These are phyloP conservation scores for Rhynchomys soricoides DNA, from an alignment of 2,113 vertebrate species.

Conservation along the genomic window DNA sequence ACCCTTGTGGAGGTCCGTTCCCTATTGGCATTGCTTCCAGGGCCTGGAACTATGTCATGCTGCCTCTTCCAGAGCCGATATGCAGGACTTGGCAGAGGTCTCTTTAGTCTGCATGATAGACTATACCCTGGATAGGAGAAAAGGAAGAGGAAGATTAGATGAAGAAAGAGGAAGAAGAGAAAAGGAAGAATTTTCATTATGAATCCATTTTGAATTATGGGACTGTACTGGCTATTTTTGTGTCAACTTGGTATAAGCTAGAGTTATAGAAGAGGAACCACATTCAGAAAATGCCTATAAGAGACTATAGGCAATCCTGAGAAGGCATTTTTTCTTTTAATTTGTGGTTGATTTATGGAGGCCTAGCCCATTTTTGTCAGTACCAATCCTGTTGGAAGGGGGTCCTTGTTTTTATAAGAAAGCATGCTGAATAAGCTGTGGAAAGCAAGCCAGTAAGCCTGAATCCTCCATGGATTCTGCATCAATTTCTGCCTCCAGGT, in stretches of 20 bases:
- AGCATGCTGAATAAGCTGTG: not conserved
- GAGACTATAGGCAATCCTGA: not conserved
- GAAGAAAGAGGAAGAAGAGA: not conserved
- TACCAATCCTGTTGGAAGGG: not conserved
- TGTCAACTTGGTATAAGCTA: not conserved
- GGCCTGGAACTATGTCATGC: no score
- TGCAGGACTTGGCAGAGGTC: not conserved
- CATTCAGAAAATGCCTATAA: not conserved
- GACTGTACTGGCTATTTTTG: not conserved
- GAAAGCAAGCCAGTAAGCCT: not conserved
- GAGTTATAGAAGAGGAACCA: not conserved
- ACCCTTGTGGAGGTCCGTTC: no score
- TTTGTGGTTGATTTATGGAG: no score
- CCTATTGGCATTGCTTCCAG: no score
- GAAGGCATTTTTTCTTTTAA: not conserved
- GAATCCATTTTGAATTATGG: not conserved
- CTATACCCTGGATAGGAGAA: not conserved
- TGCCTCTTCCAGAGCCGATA: no score
- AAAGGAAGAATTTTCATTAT: not conserved
- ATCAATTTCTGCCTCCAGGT: not conserved
- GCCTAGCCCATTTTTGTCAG: not conserved
- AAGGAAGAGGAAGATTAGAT: not conserved
- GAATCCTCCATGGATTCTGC: not conserved
- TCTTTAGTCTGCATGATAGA: fast-evolving
- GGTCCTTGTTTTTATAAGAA: not conserved